These are phyloP conservation scores for Cecidostiba fungosa DNA, from an alignment of 2,888 invertebrate species.

Conservation along the genomic window DNA sequence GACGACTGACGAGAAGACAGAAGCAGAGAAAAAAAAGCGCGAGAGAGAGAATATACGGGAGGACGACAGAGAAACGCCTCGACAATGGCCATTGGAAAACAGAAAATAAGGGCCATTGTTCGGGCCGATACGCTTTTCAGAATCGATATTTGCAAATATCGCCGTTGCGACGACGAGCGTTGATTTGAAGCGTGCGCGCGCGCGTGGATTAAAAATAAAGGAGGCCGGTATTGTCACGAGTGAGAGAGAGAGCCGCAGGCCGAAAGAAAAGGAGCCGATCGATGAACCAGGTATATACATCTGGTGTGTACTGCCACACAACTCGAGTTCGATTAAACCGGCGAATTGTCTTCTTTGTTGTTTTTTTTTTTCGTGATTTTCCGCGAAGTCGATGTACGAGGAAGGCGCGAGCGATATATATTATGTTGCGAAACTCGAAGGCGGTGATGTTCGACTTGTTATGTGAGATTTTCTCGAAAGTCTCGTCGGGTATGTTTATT, in stretches of 20 bases:
- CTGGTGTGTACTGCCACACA: background rate
- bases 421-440: background rate
- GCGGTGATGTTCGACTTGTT: background rate
- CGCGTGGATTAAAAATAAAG: conserved; percentile 75
- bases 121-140: conserved; percentile 76
- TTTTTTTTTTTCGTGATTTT: background rate
- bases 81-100: conserved; percentile 78
- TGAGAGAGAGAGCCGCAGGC: conserved; percentile 50
- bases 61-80: conserved; percentile 36
- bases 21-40: conserved; percentile 47
- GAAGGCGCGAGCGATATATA: background rate
- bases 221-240: conserved; percentile 66
- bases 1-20: conserved; percentile 18
- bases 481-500: background rate
- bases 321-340: conserved; percentile 29
- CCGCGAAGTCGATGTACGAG: conserved; percentile 3
- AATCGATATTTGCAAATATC: conserved; percentile 80
- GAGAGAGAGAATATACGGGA: conserved; percentile 16
- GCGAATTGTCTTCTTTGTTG: conserved; percentile 21
- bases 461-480: background rate
- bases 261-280: conserved; percentile 26
- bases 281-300: conserved; percentile 20
- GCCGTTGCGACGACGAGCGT: conserved; percentile 64
- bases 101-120: conserved; percentile 80
- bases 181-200: conserved; percentile 74